These are phyloP conservation scores for Leptinotarsa peninsularis DNA, from an alignment of 2,888 invertebrate species.

Conservation along the genomic window DNA sequence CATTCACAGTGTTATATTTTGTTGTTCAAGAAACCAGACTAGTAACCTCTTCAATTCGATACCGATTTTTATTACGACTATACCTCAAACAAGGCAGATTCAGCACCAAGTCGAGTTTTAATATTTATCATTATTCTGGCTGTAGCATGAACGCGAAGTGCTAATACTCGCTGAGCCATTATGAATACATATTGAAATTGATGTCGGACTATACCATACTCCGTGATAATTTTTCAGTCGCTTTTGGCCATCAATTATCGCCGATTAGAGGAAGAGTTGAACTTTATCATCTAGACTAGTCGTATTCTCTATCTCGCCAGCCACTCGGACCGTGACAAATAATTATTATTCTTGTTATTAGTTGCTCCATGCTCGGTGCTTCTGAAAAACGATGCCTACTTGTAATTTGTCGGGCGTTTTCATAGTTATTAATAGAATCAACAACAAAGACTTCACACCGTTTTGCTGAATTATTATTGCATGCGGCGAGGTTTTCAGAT, in stretches of 20 bases:
- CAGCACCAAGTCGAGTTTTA: slow-evolving; percentile 38
- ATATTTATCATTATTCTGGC: slow-evolving; percentile 42
- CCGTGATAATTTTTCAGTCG: slow-evolving; percentile 27
- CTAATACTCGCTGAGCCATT: slow-evolving; percentile 21
- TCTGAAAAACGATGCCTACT: slow-evolving; percentile 23
- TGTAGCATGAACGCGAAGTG: slow-evolving; percentile 39
- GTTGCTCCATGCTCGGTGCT: slow-evolving; percentile 22
- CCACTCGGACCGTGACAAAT: slow-evolving; percentile 30
- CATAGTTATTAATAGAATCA: slow-evolving; percentile 21
- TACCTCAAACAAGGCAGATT: background rate
- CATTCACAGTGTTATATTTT: too few species aligned
- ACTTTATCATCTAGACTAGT: slow-evolving; percentile 42
- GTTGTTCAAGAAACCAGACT: too few species aligned
- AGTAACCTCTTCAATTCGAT: too few species aligned
- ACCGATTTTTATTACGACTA: background rate
- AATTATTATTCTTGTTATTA: slow-evolving; percentile 18
- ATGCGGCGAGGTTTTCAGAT: background rate
- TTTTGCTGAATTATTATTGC: background rate
- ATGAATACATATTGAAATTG: slow-evolving; percentile 44
- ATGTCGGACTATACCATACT: slow-evolving; percentile 37
- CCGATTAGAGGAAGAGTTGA: slow-evolving; percentile 39
- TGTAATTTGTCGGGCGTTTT: slow-evolving; percentile 15
- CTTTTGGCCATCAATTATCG: slow-evolving; percentile 31
- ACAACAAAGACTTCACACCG: slow-evolving; percentile 13
- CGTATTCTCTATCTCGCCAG: slow-evolving; percentile 41